Base-by-base conservation (phyloP, 1,140 invertebrate species). In the Eupristina koningsbergeri region DNA sequence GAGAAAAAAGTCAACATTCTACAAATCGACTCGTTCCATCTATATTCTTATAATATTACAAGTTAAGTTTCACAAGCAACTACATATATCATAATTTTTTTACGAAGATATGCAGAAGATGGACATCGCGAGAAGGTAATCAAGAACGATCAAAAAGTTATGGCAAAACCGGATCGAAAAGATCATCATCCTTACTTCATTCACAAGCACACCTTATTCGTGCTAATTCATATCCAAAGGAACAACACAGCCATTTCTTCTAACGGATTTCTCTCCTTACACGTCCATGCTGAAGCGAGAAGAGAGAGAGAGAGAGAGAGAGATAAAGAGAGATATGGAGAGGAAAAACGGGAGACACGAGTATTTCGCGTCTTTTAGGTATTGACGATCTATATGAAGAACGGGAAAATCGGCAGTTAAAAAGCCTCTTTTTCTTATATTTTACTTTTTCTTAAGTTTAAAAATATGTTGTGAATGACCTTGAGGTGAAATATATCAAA, bases 221-320 rank as follows among this genome's bases (percentile, higher is more conserved):
- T 17, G 80, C 45, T 83, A 83, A 83, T 83, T 83, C 81, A 22
- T 58, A 83, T 34, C 29, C 50, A 3, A 58, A 45, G 53, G 8
- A 74, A 61, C 50, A 81, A 22, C 36, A 61, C 50, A 81, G 31
- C 36, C 53, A 81, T 81, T 58, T 53, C 53, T 31, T 64, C 19
- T 83, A 83, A 83, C 81, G 81, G 81, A 77, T 58, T 47, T 34
- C 53, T 39, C 64, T 61, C 76, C 73, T 79, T 78, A 79, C 76
- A 69, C 78, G 67, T 63, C 64, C n/a, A 41, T 5, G 50, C 0
- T 22, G 5, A 15, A 9, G 53, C n/a, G 50, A 29, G 34, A 17
- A 11, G n/a, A 29, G 13, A 34, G n/a, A 26, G 41, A n/a, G n/a
- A n/a, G n/a, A n/a, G n/a, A n/a, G n/a, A n/a, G n/a, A n/a, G n/a